Evolutionary conservation across 2,797 vertebrate genomes (phyloP), one percentile per base, ranked within the genome.

Genomic region (Prunella strophiata): DNA sequence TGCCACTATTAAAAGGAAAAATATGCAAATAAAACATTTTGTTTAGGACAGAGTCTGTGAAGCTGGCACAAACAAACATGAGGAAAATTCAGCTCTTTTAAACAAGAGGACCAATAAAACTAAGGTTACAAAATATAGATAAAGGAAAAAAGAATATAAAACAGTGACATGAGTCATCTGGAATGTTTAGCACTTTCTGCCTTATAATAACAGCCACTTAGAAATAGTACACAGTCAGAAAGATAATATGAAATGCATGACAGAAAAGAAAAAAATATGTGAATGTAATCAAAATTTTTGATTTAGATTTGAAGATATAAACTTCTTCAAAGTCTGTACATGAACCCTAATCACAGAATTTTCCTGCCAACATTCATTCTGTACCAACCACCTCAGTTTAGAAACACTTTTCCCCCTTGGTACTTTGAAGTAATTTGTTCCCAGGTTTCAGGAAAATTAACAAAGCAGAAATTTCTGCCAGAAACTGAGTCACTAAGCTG

Each of bases 401-500:
- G 85, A 91, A 96, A 74, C 15, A 26, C 9, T 12, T 52, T 73
- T 61, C 30, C 7, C 30, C 51, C 27, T 50, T 75, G 26, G 20
- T 57, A 75, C 30, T 47, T 86, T 30, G 43, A 90, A 80, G 38
- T 81, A 23, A 86, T 72, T 94, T 86, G 9, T 75, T 88, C 66
- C 67, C 38, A 70, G 34, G 71, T 88, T 88, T 92, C 42, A 79
- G 40, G 30, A 94, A 84, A 65, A 84, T 68, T 90, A 91, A 78
- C 43, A 84, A 84, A 88, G 42, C n/a, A 78, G 66, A 78, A 74
- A 23, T 74, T 92, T 91, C 73, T 92, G 77, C 80, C 84, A 92
- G 85, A 68, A 88, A 78, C 42, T 88, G 66, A 86, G 80, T 95
- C 77, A 95, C 57, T 72, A 51, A 74, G 7, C 47, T 81, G 84